These are phyloP conservation scores for Ailurus styani DNA, from an alignment of 2,113 vertebrate species.

Conservation along the genomic window DNA sequence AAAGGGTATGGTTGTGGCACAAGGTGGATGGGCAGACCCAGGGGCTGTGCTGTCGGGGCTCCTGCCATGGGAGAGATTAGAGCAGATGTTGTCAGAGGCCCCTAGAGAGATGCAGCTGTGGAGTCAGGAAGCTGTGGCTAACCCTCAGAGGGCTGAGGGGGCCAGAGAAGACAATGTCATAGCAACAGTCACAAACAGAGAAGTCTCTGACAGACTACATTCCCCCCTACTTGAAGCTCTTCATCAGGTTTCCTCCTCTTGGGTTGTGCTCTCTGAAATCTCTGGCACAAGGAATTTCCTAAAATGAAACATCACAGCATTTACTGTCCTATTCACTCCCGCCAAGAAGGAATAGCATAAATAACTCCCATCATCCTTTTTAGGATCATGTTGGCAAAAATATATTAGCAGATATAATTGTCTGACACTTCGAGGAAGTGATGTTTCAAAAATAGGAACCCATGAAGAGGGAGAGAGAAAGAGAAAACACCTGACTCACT, in stretches of 20 bases:
- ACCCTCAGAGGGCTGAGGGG: accelerated
- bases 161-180: accelerated
- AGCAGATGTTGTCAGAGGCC: background rate
- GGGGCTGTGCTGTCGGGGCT: background rate
- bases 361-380: background rate
- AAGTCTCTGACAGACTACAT: accelerated
- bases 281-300: background rate
- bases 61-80: accelerated
- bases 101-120: background rate
- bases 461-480: background rate
- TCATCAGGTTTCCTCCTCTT: background rate
- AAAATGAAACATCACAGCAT: background rate
- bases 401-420: constrained; percentile 44
- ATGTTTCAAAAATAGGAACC: constrained; percentile 50
- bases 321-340: background rate
- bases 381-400: constrained; percentile 18
- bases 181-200: background rate
- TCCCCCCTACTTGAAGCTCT: accelerated
- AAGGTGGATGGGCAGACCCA: background rate
- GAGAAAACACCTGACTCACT: background rate
- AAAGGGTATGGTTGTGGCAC: background rate
- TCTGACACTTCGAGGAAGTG: constrained; percentile 59
- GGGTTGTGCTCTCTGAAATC: background rate
- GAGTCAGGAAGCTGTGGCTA: background rate
- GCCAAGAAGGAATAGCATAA: background rate